Base-by-base conservation (phyloP, 2,113 vertebrate species). In the Phalacrocorax pelagicus region DNA sequence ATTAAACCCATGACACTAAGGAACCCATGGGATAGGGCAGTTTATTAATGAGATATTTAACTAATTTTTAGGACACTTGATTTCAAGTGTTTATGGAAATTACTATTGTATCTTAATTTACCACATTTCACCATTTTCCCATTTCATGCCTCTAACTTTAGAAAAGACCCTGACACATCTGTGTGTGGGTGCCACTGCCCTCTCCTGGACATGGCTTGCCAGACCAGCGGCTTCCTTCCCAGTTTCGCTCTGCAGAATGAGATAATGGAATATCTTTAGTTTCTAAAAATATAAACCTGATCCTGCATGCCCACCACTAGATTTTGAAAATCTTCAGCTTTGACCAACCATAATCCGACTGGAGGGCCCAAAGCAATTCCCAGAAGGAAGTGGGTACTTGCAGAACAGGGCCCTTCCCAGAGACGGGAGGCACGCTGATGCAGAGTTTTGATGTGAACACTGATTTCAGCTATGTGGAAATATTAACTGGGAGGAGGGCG, bases 81-180 rank as follows among this genome's bases (percentile, higher is more conserved):
- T 97, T 97, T 97, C 96, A 92, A 89, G 94, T 81, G 94, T 94
- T 97, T 92, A 86, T 82, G 95, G 83, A 97, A 97, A 97, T 96
- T 85, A 90, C 88, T 86, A 32, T 57, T 90, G 61, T 79, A 88
- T 72, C 67, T 78, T 90, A 95, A 95, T 96, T 97, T 72, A 88
- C 70, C 85, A 46, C 86, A 74, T 92, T 95, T 88, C 89, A 92
- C 84, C 86, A 51, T 94, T 97, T 96, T 80, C 90, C 55, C 69
- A 8, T 94, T 91, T 92, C 69, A 30, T 29, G 73, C 58, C 32
- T 57, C 36, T 4, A 20, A 65, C 80, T 30, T 21, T 27, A 29
- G 87, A 44, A 29, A 42, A 73, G 58, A 30, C 21, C 44, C 19
- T 1, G 30, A 12, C 0, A n/a, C 5, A 5, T 22, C 29, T 42